phyloP scores from a whole-genome alignment of 2,888 invertebrate genomes.

The Alsophila aescularia region DNA sequence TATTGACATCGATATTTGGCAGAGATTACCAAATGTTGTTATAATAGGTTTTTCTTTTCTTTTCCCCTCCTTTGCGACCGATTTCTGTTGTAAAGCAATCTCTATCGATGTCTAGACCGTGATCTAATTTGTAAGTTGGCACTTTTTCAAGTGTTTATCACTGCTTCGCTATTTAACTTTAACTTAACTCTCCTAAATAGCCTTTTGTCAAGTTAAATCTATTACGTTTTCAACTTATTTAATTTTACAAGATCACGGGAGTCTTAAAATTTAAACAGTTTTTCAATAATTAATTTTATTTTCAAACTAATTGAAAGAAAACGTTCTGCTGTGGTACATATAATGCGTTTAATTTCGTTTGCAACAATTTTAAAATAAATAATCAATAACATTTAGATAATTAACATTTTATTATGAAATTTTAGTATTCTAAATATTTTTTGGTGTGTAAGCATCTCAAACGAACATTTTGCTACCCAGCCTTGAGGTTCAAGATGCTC shows the following conservation, averaged over 20 bases:
- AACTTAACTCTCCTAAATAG: conserved; percentile 13
- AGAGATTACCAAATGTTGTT: too few relatives aligned
- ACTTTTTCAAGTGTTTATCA: conserved; percentile 3
- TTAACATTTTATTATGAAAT: conserved; percentile 39
- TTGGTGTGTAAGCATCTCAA: conserved; percentile 43
- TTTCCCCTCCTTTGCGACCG: too few relatives aligned
- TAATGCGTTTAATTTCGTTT: conserved; percentile 46
- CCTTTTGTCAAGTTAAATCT: conserved; percentile 8
- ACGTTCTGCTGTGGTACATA: conserved; percentile 42
- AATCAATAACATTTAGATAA: conserved; percentile 42
- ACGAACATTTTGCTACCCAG: conserved; percentile 47
- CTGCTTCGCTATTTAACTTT: conserved; percentile 6
- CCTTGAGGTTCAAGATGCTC: conserved; percentile 49
- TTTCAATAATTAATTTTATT: conserved; percentile 38
- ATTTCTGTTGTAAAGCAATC: too few relatives aligned
- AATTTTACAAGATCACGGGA: conserved; percentile 4
- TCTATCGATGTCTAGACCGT: neutral
- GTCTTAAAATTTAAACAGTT: neutral
- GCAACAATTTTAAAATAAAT: conserved; percentile 48
- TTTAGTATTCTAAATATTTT: conserved; percentile 1
- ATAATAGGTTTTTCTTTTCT: too few relatives aligned
- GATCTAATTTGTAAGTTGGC: conserved; percentile 2
- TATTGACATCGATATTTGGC: too few relatives aligned
- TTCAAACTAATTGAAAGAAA: conserved; percentile 43
- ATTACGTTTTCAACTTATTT: neutral